Evolutionary conservation across 2,113 vertebrate species (phyloP), one percentile per base, ranked within the genome.

Genomic region (Sebastes fasciatus): DNA sequence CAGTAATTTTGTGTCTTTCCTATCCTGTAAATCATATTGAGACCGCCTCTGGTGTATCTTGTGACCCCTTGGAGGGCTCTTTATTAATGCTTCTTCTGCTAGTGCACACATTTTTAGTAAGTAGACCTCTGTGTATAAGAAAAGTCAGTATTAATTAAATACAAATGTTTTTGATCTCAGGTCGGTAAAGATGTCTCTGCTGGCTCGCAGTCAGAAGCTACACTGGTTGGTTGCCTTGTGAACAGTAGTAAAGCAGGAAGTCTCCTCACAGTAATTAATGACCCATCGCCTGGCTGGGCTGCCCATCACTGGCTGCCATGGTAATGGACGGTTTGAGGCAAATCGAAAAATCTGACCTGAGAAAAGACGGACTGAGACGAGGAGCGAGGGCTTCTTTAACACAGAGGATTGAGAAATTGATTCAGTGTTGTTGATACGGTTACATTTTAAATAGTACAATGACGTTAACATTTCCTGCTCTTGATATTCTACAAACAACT

Each of bases 231-330:
- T 80, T 83, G 46, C 68, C 64, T 74, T 40, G 86, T 75, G 78
- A 84, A 61, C 84, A 69, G 62, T 11, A 65, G 43, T 60, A 68
- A 76, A 76, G 69, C 23, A 4, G 58, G 52, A 76, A 65, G 60
- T 85, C 80, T 43, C 71, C 82, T 75, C 74, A 55, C 68, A 19
- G 79, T 76, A 75, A 77, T 85, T 84, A 92, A 91, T 73, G 89
- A 79, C 42, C 79, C 60, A 10, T 48, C 8, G 57, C 42, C 72
- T 46, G 68, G 61, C 71, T 58, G 64, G 42, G 58, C 64, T 40
- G 89, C 83, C 89, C 62, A 49, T 90, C 86, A 76, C 65, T n/a
- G 49, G 83, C 77, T 85, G 70, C 83, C 83, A 26, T 4, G 66
- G 85, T 69, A 83, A 93, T 77, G 7, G 54, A 73, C 34, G 17